phyloP scores from a whole-genome alignment of 2,888 invertebrate genomes.

The Pyrochroa serraticornis region DNA sequence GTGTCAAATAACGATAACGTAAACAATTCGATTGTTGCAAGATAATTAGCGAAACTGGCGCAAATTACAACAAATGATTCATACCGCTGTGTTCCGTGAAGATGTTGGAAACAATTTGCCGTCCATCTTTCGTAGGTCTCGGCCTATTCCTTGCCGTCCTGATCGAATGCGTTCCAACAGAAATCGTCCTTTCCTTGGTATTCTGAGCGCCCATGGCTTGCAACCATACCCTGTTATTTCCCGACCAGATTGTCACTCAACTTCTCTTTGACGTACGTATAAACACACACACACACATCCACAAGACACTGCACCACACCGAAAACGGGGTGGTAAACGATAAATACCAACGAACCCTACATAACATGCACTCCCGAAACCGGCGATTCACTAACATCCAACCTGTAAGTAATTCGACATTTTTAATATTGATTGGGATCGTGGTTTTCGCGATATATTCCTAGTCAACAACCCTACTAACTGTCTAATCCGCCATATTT shows the following conservation, averaged over 20 bases:
- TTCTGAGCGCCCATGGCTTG: conserved; percentile 89
- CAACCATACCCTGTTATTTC: conserved; percentile 53
- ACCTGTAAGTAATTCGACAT: conserved; percentile 35
- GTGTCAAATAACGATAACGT: conserved; percentile 2
- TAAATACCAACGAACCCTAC: conserved; percentile 31
- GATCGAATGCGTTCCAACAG: conserved; percentile 71
- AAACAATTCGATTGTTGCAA: neutral
- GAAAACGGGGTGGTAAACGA: conserved; percentile 43
- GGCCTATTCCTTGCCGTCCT: conserved; percentile 78
- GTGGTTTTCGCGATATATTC: conserved; percentile 39
- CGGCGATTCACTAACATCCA: conserved; percentile 22
- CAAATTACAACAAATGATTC: conserved; percentile 49
- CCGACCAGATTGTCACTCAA: conserved; percentile 55
- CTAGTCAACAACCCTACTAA: conserved; percentile 56
- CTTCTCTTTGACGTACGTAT: conserved; percentile 44
- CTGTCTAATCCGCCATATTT: conserved; percentile 53
- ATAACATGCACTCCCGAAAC: conserved; percentile 42
- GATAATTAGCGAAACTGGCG: no score
- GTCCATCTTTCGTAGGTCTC: conserved; percentile 79
- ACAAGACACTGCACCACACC: conserved; percentile 44
- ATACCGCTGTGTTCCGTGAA: conserved; percentile 95
- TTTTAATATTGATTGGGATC: conserved; percentile 39
- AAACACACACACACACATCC: conserved; percentile 33
- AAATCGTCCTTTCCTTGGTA: conserved; percentile 84
- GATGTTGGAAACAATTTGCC: conserved; percentile 86